These are phyloP conservation scores for Drosophila bocqueti DNA, from an alignment of 1,140 invertebrate genomes.

Conservation along the genomic window DNA sequence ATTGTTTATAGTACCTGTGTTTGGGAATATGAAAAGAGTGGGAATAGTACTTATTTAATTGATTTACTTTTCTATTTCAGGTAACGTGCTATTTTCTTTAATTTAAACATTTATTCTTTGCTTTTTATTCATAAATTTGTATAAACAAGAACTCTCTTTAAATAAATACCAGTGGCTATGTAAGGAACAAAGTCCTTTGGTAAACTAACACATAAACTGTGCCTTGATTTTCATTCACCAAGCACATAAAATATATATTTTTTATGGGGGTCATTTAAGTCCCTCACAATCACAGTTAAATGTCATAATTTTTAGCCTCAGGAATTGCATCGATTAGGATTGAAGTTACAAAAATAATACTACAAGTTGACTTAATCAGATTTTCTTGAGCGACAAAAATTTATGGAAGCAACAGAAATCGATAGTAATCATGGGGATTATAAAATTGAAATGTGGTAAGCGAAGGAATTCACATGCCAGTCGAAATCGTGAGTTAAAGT, in stretches of 20 bases:
- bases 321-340: neutral
- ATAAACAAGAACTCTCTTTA: neutral
- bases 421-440: slow-evolving; percentile 26
- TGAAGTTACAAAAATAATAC: slow-evolving; percentile 6
- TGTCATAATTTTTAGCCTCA: neutral
- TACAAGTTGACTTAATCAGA: neutral
- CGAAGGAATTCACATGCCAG: slow-evolving; percentile 7
- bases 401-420: slow-evolving; percentile 5
- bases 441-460: slow-evolving; percentile 33
- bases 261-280: neutral
- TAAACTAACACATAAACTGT: too few species aligned
- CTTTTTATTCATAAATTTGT: neutral
- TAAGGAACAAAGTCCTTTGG: neutral
- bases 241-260: neutral
- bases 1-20: too few species aligned
- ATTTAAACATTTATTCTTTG: neutral
- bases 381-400: slow-evolving; percentile 3
- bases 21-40: too few species aligned
- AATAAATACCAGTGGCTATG: neutral
- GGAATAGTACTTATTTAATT: too few species aligned
- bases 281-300: neutral
- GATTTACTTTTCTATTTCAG: too few species aligned
- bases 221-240: neutral
- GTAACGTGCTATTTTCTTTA: too few species aligned
- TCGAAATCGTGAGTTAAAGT: neutral